Evolutionary conservation across 2,888 invertebrate species (phyloP).

Genomic region (Nezara viridula): DNA sequence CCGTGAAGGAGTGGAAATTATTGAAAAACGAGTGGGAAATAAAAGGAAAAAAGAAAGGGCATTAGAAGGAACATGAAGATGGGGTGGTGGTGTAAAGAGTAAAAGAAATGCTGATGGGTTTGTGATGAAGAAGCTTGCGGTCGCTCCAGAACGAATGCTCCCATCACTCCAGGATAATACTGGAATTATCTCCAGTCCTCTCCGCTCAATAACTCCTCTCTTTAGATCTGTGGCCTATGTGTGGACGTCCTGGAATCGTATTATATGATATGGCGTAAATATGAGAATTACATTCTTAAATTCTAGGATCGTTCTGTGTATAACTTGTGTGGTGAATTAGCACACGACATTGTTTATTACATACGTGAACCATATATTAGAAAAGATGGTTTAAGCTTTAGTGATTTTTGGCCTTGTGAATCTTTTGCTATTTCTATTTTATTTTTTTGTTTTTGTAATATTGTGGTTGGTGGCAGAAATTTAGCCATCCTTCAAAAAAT

Average conservation of each 20-base stretch:
- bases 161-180: slow-evolving; percentile 3
- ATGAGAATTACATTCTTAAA: neutral
- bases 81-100: neutral
- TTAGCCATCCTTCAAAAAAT: neutral
- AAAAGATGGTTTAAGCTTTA: too few species aligned
- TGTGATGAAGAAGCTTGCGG: slow-evolving; percentile 3
- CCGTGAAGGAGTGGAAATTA: slow-evolving; percentile 31
- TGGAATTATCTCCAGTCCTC: slow-evolving; percentile 16
- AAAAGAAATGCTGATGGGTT: slow-evolving; percentile 21
- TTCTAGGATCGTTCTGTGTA: too few species aligned
- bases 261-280: neutral
- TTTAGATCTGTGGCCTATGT: neutral
- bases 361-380: too few species aligned
- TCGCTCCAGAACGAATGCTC: slow-evolving; percentile 14
- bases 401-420: too few species aligned
- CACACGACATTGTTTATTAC: too few species aligned
- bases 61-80: neutral
- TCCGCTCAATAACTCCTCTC: neutral
- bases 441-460: neutral
- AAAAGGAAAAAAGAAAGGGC: slow-evolving; percentile 10
- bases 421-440: too few species aligned
- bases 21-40: slow-evolving; percentile 33
- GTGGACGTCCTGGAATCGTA: neutral
- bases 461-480: neutral
- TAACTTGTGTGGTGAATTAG: too few species aligned